Conservation (phyloP, 2,797 vertebrate species). For the Myotis myotis region DNA sequence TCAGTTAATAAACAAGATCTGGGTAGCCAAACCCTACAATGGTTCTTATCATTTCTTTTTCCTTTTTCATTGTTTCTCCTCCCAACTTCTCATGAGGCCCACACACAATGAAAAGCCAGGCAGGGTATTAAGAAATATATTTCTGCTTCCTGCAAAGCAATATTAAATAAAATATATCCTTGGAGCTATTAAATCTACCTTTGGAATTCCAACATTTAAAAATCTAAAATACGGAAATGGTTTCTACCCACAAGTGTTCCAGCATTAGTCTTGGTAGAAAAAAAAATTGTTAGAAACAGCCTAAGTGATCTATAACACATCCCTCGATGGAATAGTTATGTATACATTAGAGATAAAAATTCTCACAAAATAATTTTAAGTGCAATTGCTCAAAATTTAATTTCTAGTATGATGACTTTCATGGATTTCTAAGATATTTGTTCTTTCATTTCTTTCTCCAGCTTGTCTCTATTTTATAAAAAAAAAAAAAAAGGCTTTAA, state of each 20-base stretch:
- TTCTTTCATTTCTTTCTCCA: neutral
- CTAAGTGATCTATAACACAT: neutral
- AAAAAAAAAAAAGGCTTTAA: neutral
- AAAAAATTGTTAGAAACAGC: neutral
- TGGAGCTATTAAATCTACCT: neutral
- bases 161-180: neutral
- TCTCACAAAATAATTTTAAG: slow-evolving; percentile 20
- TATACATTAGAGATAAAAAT: slow-evolving; percentile 46
- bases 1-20: neutral
- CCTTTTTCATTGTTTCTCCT: neutral
- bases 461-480: neutral
- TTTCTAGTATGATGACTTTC: slow-evolving; percentile 44
- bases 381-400: slow-evolving; percentile 38
- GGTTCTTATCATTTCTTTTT: neutral
- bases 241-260: neutral
- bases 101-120: neutral
- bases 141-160: neutral
- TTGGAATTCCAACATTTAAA: neutral
- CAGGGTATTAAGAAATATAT: neutral
- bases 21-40: neutral
- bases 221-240: neutral
- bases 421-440: neutral
- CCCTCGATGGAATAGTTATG: neutral
- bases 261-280: neutral
- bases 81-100: neutral